phyloP scores from a whole-genome alignment of 2,113 vertebrate species.

The Cyrtonyx montezumae region DNA sequence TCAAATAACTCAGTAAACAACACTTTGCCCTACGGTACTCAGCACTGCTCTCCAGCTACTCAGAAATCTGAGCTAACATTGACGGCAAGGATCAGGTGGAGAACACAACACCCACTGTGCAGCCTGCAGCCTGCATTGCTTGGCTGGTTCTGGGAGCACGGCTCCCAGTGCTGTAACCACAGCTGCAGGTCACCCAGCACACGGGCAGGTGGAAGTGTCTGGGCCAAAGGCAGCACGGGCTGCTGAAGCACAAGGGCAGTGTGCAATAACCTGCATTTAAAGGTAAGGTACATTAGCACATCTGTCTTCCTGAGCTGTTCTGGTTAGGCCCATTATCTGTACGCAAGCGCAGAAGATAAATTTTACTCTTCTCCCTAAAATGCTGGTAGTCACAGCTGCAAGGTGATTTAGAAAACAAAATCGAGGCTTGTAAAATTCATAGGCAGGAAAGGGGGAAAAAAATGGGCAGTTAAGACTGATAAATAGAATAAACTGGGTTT shows the following conservation, averaged over 20 bases:
- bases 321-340: not conserved
- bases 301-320: not conserved
- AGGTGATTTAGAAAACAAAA: fast-evolving
- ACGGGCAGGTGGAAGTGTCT: not conserved
- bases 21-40: not conserved
- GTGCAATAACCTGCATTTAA: not conserved
- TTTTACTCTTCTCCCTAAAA: not conserved
- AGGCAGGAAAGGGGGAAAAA: not conserved
- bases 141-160: not conserved
- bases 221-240: fast-evolving
- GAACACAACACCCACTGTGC: not conserved
- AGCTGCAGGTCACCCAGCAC: not conserved
- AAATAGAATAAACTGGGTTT: slow-evolving; percentile 11
- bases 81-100: not conserved
- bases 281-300: not conserved
- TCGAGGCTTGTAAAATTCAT: not conserved
- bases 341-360: not conserved
- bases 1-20: not conserved
- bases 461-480: not conserved
- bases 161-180: fast-evolving
- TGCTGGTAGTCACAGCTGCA: not conserved
- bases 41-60: not conserved
- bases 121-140: not conserved
- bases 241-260: not conserved
- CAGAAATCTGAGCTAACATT: not conserved